Conservation (phyloP, 2,888 invertebrate species). For the Liposcelis brunnea region DNA sequence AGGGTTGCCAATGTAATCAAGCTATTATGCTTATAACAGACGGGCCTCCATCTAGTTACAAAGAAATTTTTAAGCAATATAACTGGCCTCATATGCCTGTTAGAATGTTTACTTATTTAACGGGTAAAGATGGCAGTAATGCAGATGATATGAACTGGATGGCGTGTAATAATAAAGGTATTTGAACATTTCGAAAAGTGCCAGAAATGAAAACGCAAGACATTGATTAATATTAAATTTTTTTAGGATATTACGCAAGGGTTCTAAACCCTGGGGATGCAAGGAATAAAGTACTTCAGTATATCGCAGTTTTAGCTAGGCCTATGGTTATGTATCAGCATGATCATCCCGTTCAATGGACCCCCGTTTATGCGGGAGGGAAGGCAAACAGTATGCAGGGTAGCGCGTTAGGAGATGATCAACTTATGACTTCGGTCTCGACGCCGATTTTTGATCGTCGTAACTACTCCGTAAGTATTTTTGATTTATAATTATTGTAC, state of each 20-base stretch:
- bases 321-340: constrained; percentile 91
- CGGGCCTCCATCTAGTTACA: constrained; percentile 58
- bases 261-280: constrained; percentile 80
- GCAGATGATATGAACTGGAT: constrained; percentile 76
- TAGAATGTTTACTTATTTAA: constrained; percentile 88
- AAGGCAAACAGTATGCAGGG: constrained; percentile 37
- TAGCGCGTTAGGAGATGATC: constrained; percentile 47
- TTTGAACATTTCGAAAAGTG: too few species aligned
- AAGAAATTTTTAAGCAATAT: constrained; percentile 54
- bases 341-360: constrained; percentile 88
- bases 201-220: too few species aligned
- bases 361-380: constrained; percentile 74
- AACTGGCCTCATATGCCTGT: constrained; percentile 91
- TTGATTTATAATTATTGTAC: too few species aligned
- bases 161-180: constrained; percentile 95
- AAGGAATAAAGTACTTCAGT: constrained; percentile 80
- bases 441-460: constrained; percentile 89
- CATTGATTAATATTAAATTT: constrained; percentile 8
- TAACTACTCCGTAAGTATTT: constrained; percentile 62
- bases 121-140: constrained; percentile 83
- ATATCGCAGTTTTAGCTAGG: constrained; percentile 85
- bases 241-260: constrained; percentile 70
- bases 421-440: constrained; percentile 83
- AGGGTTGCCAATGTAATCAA: constrained; percentile 90
- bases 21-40: constrained; percentile 95